Percentiles rank a stretch among this genome's conserved stretches.
These are phyloP conservation scores for Todiramphus saurophagus DNA, from an alignment of 2,113 vertebrate species.

Conservation along the genomic window DNA sequence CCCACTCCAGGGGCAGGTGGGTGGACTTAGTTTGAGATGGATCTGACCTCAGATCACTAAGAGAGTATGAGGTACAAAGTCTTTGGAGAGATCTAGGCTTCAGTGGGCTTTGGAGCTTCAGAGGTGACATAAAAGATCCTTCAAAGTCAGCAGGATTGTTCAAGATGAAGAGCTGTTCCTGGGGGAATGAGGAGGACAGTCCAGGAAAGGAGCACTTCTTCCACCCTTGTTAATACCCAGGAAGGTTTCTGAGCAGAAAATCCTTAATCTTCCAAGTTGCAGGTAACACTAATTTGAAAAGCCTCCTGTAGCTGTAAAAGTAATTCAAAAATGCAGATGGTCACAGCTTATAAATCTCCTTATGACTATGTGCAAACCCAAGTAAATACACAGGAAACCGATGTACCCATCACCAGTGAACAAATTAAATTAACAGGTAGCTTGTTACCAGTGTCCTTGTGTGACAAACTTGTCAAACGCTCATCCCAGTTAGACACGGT, in stretches of 20 bases:
- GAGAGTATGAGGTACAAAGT: not conserved
- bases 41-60: not conserved
- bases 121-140: not conserved
- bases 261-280: not conserved
- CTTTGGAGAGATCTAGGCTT: not conserved
- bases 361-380: not conserved
- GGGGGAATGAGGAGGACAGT: not conserved
- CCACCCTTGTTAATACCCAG: not conserved
- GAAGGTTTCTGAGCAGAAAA: not conserved
- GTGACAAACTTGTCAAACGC: not conserved
- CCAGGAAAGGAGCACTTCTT: not conserved
- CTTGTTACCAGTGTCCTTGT: not conserved
- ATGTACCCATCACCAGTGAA: not conserved
- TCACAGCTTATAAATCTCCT: constrained; percentile 7
- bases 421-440: not conserved
- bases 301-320: not conserved
- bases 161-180: not conserved
- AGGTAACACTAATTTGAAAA: constrained; percentile 5
- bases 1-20: not conserved
- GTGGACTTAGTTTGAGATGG: not conserved
- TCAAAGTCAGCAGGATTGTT: not conserved
- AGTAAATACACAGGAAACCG: not conserved
- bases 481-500: not conserved
- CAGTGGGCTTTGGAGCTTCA: not conserved
- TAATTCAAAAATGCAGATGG: not conserved